Evolutionary conservation across 2,888 invertebrate genomes (phyloP), one percentile per base, ranked within the genome.

Genomic region (Acanthopleura granulata): DNA sequence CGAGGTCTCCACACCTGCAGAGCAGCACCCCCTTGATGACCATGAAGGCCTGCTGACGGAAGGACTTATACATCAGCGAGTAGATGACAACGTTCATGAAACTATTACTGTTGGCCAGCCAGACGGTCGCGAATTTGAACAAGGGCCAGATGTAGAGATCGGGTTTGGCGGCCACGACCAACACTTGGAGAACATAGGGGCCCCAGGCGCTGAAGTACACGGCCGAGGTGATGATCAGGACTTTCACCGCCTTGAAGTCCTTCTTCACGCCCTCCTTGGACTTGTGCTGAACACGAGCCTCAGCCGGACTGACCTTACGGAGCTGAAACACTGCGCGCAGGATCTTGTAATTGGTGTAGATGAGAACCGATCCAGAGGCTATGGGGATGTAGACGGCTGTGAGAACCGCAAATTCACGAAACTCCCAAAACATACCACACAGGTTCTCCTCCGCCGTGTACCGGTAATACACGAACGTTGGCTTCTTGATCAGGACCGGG

Each of bases 41-140:
- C 25, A 66, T 27, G 16, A 66, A 66, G 18, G 77, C 75, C 40
- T 79, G 72, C 11, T 77, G 51, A n/a, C 81, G 51, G 75, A 82
- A 82, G 49, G 75, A 74, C 25, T 76, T 76, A 57, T 80, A 81
- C 29, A 78, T 76, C 22, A 75, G 71, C 0, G 81, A 81, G 70
- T 82, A 83, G 14, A 83, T 80, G 57, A 82, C 72, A 18, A 83
- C 82, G 51, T 83, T 82, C 72, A 80, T 77, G 70, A 82, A 83
- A 69, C 82, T 83, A 75, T 82, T 83, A 27, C 78, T 76, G 72
- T 83, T 82, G 16, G 81, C 82, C 29, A 83, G 51, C 82, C 83
- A 82, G 62, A 80, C 57, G 1, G 77, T 75, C 14, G 74, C 62
- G 61, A 82, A 82, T 15, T 73, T 72, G 12, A 78, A 70, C 6